phyloP scores from a whole-genome alignment of 2,797 vertebrate species.

The Falco novaeseelandiae region DNA sequence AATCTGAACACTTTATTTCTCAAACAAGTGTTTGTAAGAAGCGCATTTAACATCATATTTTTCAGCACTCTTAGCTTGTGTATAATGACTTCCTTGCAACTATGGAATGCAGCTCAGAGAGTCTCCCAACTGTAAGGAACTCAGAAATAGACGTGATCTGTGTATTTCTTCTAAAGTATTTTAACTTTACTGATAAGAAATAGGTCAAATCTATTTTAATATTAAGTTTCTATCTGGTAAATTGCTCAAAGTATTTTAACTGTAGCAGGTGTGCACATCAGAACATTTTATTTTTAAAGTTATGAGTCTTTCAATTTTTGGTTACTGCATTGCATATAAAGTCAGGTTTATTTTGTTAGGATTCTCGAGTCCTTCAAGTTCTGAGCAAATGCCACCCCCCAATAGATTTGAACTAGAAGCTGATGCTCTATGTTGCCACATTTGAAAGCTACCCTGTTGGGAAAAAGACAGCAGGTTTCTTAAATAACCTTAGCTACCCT shows the following conservation, averaged over 20 bases:
- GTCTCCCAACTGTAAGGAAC: not conserved
- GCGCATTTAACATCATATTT: not conserved
- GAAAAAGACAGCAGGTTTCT: conserved; percentile 2
- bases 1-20: not conserved
- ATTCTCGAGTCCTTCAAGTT: not conserved
- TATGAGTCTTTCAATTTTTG: not conserved
- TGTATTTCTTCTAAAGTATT: not conserved
- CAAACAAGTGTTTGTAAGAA: not conserved
- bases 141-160: not conserved
- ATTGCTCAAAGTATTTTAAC: not conserved
- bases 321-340: not conserved
- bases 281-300: not conserved
- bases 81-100: not conserved
- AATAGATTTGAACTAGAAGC: not conserved
- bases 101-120: not conserved
- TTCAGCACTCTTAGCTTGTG: not conserved
- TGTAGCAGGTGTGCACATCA: not conserved
- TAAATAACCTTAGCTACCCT: not conserved
- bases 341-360: not conserved
- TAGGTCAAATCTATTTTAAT: not conserved
- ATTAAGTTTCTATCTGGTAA: not conserved
- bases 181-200: not conserved
- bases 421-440: not conserved
- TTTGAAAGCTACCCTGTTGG: not conserved
- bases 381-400: not conserved